Conservation (phyloP, 2,113 vertebrate genomes). For the Scalopus aquaticus region DNA sequence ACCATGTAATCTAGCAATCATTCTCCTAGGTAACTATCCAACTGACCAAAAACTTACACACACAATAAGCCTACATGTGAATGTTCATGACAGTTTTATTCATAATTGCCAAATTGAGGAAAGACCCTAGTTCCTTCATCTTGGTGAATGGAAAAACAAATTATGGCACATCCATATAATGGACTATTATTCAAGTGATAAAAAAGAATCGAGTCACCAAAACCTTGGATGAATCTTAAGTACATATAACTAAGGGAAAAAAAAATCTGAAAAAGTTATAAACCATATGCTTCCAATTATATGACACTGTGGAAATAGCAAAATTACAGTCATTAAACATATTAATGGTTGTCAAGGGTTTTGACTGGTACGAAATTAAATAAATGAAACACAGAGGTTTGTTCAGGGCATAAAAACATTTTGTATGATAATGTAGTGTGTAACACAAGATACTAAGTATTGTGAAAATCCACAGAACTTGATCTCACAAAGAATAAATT, state of each 20-base stretch:
- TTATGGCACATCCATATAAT: not conserved
- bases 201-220: slow-evolving; percentile 12
- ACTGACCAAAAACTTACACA: not conserved
- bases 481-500: not conserved
- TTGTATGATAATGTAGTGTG: not conserved
- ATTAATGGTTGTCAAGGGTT: not conserved
- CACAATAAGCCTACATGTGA: not conserved
- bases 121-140: not conserved
- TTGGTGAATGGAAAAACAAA: not conserved
- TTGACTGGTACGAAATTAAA: not conserved
- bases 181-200: not conserved
- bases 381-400: not conserved
- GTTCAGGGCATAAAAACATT: slow-evolving; percentile 1
- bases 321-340: not conserved
- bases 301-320: not conserved
- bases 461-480: not conserved
- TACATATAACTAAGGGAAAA: not conserved
- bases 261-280: not conserved
- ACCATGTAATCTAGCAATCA: not conserved
- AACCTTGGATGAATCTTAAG: not conserved
- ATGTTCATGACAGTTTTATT: not conserved
- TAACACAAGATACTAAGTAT: not conserved
- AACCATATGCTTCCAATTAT: not conserved
- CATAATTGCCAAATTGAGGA: not conserved
- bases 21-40: not conserved